These are phyloP conservation scores for Unio pictorum DNA, from an alignment of 2,888 invertebrate species.

Conservation along the genomic window DNA sequence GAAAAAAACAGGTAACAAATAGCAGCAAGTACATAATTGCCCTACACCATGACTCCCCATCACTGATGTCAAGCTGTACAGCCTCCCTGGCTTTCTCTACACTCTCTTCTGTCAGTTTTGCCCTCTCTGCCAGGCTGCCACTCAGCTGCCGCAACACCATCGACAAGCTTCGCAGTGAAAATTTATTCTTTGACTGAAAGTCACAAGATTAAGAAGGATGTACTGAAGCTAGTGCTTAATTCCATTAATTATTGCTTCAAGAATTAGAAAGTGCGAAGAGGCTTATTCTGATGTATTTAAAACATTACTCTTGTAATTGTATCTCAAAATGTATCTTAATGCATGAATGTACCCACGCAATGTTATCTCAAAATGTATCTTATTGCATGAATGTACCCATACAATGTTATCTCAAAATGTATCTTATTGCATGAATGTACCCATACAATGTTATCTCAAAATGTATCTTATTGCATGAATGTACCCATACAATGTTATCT, in stretches of 20 bases:
- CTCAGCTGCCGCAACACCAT: conserved; percentile 83
- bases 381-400: too few species aligned
- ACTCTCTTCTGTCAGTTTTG: conserved; percentile 80
- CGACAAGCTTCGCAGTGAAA: conserved; percentile 85
- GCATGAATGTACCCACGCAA: too few species aligned
- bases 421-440: too few species aligned
- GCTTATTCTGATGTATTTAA: not conserved
- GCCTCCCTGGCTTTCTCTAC: conserved; percentile 87
- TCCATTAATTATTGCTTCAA: not conserved
- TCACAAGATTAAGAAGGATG: not conserved
- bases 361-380: too few species aligned
- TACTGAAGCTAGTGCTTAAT: not conserved
- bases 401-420: too few species aligned
- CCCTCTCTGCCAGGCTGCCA: conserved; percentile 66
- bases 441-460: too few species aligned
- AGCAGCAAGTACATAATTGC: too few species aligned
- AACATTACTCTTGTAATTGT: not conserved
- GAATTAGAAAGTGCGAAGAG: not conserved
- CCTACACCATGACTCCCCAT: conserved; percentile 85
- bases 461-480: too few species aligned
- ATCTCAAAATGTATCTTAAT: too few species aligned
- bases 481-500: too few species aligned
- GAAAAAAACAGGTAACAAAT: too few species aligned
- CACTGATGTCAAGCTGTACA: conserved; percentile 82
- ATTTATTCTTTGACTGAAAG: conserved; percentile 81